A percentile compares a stretch with the other conserved stretches of the same genome.
phyloP scores from a whole-genome alignment of 2,113 vertebrate genomes.

The Phaethon lepturus region DNA sequence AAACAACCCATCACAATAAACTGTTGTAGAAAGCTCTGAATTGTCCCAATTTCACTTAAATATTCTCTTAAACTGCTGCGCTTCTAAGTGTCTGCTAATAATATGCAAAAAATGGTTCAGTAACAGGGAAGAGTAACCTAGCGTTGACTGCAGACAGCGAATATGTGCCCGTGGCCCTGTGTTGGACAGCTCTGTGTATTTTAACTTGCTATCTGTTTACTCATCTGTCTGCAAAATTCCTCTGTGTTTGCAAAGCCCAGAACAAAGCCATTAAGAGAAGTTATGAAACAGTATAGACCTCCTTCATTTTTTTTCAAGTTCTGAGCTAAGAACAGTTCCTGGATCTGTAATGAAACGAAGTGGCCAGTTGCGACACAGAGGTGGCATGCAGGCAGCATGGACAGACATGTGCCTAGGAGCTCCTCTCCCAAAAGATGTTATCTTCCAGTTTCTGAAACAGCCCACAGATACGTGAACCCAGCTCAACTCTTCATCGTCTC shows the following conservation, averaged over 20 bases:
- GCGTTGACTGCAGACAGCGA: background rate
- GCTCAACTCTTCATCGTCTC: background rate
- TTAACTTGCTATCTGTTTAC: background rate
- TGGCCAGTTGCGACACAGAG: background rate
- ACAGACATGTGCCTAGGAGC: too few relatives aligned
- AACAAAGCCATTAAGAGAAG: background rate
- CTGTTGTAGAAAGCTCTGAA: background rate
- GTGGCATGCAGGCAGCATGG: background rate
- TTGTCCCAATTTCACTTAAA: background rate
- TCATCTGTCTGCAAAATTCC: background rate
- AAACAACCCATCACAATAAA: background rate
- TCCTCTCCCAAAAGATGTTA: rapidly evolving
- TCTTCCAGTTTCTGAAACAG: background rate
- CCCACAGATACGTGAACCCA: background rate
- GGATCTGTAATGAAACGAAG: too few relatives aligned
- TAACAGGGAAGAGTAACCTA: background rate
- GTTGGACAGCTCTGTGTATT: background rate
- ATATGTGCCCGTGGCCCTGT: rapidly evolving
- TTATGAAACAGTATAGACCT: background rate
- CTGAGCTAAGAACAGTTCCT: background rate
- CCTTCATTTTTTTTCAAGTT: background rate
- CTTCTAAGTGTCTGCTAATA: background rate
- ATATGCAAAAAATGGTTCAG: rapidly evolving
- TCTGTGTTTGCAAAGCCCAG: background rate
- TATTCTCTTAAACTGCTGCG: background rate